Conservation (phyloP, 1,140 invertebrate genomes). For the Eupristina koningsbergeri region DNA sequence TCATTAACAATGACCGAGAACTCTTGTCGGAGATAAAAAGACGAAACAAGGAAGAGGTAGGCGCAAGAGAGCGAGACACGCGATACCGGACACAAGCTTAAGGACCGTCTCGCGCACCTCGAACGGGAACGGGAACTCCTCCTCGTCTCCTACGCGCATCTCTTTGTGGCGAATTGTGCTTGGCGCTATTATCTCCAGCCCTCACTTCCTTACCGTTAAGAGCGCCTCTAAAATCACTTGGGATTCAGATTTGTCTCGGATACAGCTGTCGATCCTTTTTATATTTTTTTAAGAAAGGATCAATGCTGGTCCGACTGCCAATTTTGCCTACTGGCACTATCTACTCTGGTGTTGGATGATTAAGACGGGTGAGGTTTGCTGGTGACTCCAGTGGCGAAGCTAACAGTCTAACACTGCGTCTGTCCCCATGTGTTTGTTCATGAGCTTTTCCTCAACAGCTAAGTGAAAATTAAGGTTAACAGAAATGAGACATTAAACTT, state of each 20-base stretch:
- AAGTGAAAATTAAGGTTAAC: not conserved
- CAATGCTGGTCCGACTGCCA: too few relatives aligned
- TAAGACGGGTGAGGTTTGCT: too few relatives aligned
- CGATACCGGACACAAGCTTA: conserved; percentile 18
- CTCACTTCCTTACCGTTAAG: not conserved
- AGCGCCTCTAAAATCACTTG: not conserved
- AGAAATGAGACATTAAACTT: conserved; percentile 21
- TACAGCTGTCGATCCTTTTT: too few relatives aligned
- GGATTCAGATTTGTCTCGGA: too few relatives aligned
- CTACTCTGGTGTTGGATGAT: too few relatives aligned
- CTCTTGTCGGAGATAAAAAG: not conserved
- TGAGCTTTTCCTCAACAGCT: not conserved
- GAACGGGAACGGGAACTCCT: not conserved
- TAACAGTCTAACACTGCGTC: too few relatives aligned
- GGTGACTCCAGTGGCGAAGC: too few relatives aligned
- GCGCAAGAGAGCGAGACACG: conserved; percentile 5
- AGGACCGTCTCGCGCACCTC: not conserved
- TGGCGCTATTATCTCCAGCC: not conserved
- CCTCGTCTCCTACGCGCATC: not conserved
- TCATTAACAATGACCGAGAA: too few relatives aligned
- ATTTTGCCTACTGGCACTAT: too few relatives aligned
- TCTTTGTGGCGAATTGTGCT: not conserved
- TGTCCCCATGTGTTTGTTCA: too few relatives aligned
- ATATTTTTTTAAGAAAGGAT: too few relatives aligned
- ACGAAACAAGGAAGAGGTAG: not conserved